Conservation (phyloP, 1,140 invertebrate species). For the Subanguina moxae region DNA sequence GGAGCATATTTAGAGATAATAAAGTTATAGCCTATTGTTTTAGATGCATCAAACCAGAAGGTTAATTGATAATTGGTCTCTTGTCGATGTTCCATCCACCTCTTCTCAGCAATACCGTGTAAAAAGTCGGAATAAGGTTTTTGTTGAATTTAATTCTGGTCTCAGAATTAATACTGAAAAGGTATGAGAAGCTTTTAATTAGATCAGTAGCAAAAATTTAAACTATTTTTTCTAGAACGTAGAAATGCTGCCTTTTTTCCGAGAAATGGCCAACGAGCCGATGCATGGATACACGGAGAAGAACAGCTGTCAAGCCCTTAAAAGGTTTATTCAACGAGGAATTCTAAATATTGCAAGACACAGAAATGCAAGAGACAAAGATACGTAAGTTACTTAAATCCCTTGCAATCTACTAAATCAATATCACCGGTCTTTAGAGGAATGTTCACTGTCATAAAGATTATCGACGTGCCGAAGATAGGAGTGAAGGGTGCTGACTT, state of each 20-base stretch:
- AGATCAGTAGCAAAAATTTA: background rate
- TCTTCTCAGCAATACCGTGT: too few relatives aligned
- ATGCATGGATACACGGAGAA: background rate
- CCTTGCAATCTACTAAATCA: too few relatives aligned
- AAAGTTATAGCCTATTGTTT: too few relatives aligned
- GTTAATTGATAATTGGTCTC: too few relatives aligned
- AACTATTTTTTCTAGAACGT: background rate
- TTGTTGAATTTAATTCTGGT: background rate
- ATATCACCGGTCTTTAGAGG: background rate
- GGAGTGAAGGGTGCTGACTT: background rate
- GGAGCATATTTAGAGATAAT: too few relatives aligned
- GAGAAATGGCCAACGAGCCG: background rate
- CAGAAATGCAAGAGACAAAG: background rate
- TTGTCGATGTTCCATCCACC: too few relatives aligned
- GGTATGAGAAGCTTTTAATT: background rate
- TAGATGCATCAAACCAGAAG: too few relatives aligned
- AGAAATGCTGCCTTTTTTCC: background rate
- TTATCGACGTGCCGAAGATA: conserved; percentile 1
- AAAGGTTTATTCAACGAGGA: conserved; percentile 3
- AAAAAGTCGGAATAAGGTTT: too few relatives aligned
- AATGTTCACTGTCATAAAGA: background rate
- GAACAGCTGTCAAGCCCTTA: background rate
- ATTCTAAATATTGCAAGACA: background rate
- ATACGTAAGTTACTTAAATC: background rate
- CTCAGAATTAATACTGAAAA: background rate